phyloP scores from a whole-genome alignment of 1,140 invertebrate species.

The Cotesia glomerata region DNA sequence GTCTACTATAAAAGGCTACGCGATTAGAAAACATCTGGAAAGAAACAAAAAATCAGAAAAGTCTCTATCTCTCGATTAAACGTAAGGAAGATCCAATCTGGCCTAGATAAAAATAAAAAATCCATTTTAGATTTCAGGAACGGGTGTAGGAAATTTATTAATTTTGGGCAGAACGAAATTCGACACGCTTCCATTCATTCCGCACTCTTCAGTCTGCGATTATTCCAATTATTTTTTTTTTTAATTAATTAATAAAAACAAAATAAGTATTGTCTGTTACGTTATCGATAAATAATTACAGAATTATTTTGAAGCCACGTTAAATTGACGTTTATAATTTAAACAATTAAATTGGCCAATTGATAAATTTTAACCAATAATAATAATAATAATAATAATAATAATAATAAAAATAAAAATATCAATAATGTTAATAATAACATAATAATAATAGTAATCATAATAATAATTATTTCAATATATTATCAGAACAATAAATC shows the following conservation, averaged over 20 bases:
- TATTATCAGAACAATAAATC: neutral
- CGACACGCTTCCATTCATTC: constrained; percentile 30
- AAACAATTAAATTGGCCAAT: too few relatives aligned
- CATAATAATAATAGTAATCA: too few relatives aligned
- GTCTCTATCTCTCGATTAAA: constrained; percentile 9
- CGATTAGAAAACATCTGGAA: constrained; percentile 11
- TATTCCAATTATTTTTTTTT: constrained; percentile 6
- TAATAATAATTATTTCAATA: too few relatives aligned
- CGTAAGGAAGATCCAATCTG: neutral
- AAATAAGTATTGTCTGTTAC: neutral
- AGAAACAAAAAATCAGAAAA: neutral
- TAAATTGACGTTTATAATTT: too few relatives aligned
- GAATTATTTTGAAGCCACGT: too few relatives aligned
- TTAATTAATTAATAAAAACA: neutral
- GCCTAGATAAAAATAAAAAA: constrained; percentile 10
- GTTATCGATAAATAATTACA: too few relatives aligned
- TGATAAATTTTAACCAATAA: too few relatives aligned
- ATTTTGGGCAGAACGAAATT: constrained; percentile 28
- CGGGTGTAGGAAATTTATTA: neutral
- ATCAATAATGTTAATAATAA: too few relatives aligned
- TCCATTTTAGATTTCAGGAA: neutral
- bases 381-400: too few relatives aligned
- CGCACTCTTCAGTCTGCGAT: constrained; percentile 27
- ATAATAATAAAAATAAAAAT: too few relatives aligned
- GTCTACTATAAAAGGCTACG: neutral